These are phyloP conservation scores for Heterochromis multidens DNA, from an alignment of 2,113 vertebrate species.

Conservation along the genomic window DNA sequence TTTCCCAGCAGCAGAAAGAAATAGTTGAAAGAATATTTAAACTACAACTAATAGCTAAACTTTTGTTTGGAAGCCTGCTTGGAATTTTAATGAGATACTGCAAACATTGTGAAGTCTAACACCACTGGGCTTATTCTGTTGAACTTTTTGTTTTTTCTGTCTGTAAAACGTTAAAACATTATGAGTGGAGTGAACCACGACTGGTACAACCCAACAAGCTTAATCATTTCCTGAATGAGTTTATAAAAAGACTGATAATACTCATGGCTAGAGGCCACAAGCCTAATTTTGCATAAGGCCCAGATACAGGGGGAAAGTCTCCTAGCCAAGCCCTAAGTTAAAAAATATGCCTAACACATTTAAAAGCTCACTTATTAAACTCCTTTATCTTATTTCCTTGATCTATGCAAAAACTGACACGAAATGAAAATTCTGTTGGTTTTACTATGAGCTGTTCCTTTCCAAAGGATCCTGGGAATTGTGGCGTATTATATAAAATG, in stretches of 20 bases:
- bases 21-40: not conserved
- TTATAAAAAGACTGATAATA: not conserved
- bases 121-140: not conserved
- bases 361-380: not conserved
- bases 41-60: not conserved
- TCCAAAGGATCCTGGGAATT: not conserved
- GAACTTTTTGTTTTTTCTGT: not conserved
- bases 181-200: not conserved
- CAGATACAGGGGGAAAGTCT: not conserved
- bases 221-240: not conserved
- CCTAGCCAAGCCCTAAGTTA: not conserved
- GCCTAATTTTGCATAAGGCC: not conserved
- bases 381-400: not conserved
- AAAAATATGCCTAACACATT: not conserved
- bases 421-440: not conserved
- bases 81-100: not conserved
- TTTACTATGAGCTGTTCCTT: not conserved
- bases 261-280: not conserved
- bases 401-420: not conserved
- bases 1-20: not conserved
- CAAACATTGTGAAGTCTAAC: not conserved
- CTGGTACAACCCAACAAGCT: not conserved
- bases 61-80: not conserved
- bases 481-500: not conserved
- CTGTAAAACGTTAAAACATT: not conserved